phyloP scores from a whole-genome alignment of 1,140 invertebrate species.

The Caerostris extrusa region DNA sequence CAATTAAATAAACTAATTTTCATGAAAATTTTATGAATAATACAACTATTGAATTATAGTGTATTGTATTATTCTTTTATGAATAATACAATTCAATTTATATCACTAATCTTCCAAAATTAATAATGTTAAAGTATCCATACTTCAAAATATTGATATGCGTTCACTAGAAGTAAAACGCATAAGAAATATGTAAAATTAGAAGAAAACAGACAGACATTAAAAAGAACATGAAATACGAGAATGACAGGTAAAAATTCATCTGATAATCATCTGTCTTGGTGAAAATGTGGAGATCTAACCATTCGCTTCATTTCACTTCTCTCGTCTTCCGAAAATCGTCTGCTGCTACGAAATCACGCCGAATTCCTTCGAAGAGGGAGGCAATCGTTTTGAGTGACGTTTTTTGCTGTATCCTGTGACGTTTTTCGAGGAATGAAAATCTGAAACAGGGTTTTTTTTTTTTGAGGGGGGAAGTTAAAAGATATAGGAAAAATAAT shows the following conservation, averaged over 20 bases:
- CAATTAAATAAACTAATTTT: too few relatives aligned
- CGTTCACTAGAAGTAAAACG: too few relatives aligned
- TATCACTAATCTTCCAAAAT: too few relatives aligned
- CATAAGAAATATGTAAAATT: too few relatives aligned
- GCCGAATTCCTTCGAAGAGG: not conserved
- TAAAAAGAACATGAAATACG: too few relatives aligned
- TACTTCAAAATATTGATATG: too few relatives aligned
- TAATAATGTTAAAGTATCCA: too few relatives aligned
- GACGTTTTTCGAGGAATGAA: slow-evolving; percentile 40
- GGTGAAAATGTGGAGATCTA: not conserved
- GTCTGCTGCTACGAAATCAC: slow-evolving; percentile 10
- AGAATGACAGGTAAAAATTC: not conserved
- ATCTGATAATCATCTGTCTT: slow-evolving; percentile 6
- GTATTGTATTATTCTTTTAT: too few relatives aligned
- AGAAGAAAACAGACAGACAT: too few relatives aligned
- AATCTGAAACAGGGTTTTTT: slow-evolving; percentile 16
- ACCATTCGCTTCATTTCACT: slow-evolving; percentile 34
- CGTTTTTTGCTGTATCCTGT: slow-evolving; percentile 45
- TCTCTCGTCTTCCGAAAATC: slow-evolving; percentile 21
- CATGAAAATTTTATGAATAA: too few relatives aligned
- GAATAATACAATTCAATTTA: too few relatives aligned
- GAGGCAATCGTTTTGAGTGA: slow-evolving; percentile 25
- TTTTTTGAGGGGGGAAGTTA: not conserved
- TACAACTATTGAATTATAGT: too few relatives aligned
- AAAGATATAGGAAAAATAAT: not conserved